Conservation (phyloP, 1,140 invertebrate genomes). For the Drosophila sulfurigaster region DNA sequence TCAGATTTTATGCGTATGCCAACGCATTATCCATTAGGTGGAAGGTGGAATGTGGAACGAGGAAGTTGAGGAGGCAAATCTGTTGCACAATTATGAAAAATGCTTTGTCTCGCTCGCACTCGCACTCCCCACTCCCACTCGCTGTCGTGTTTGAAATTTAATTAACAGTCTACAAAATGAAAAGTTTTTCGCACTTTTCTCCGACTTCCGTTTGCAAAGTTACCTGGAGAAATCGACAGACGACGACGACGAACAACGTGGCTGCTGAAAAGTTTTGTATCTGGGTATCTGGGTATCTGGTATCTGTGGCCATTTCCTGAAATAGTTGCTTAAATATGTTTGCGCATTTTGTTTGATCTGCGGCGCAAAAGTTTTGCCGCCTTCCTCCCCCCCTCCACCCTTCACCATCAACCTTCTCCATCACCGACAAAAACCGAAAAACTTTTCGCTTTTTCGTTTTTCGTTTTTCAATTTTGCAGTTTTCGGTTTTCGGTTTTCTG, state of each 20-base stretch:
- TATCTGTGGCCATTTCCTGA: constrained; percentile 15
- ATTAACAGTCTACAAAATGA: constrained; percentile 33
- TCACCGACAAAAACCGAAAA: not conserved
- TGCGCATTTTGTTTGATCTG: constrained; percentile 54
- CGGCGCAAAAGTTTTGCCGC: constrained; percentile 26
- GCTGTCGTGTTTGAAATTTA: constrained; percentile 28
- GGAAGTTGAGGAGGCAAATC: not conserved
- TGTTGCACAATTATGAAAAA: constrained; percentile 34
- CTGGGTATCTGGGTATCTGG: constrained; percentile 29
- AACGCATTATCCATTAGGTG: constrained; percentile 32
- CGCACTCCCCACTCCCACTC: not conserved
- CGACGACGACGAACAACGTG: constrained; percentile 1
- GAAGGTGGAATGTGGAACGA: not conserved
- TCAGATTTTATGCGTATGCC: constrained; percentile 64
- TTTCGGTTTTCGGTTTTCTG: not conserved
- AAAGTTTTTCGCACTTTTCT: constrained; percentile 24
- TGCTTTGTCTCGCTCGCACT: constrained; percentile 1
- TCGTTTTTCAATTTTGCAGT: too few relatives aligned
- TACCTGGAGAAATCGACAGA: constrained; percentile 30
- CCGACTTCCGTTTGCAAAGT: constrained; percentile 11
- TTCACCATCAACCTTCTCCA: too few relatives aligned
- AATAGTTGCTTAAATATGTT: constrained; percentile 47
- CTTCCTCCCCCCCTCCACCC: too few relatives aligned
- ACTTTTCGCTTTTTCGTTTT: not conserved
- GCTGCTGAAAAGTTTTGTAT: constrained; percentile 26